Evolutionary conservation across 2,888 invertebrate species (phyloP), one percentile per base, ranked within the genome.

Genomic region (Melanotus villosus): DNA sequence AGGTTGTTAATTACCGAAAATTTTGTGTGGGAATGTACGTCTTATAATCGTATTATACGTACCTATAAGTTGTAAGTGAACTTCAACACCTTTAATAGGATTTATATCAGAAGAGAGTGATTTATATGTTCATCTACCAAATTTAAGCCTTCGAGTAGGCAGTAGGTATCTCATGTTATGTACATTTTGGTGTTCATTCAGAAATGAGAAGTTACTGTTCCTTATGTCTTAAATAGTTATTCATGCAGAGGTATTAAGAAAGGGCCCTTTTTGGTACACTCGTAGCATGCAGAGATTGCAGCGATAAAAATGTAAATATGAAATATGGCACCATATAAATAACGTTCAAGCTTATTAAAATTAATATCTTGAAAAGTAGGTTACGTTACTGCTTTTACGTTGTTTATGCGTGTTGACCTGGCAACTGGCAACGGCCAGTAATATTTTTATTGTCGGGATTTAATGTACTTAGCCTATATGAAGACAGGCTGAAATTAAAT

Each of bases 51-150:
- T 50, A 62, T 62, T 62, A 62, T 38, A 26, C 14, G 14, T 52
- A 18, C 12, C 32, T 9, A 52, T 7, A 30, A 50, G 45, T 65
- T 57, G 65, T 50, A 65, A 57, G 58, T 23, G 47, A 65, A 45
- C 58, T 50, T 21, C 50, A 47, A 45, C 47, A 43, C 36, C 21
- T 57, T 65, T 58, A 65, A 65, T 47, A 50, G 58, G 58, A 65
- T 65, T 65, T 65, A 45, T 56, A 47, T 65, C 18, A 57, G 12
- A 47, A 65, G 57, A 54, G 56, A 45, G 30, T 21, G 19, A 56
- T 43, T 43, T 64, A 64, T 54, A 26, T n/a, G 41, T 38, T 30
- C 19, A 41, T 32, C 63, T 41, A 47, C 23, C 16, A 16, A 26
- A 58, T 58, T 21, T 12, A 14, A 43, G 43, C 58, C 10, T 9